These are phyloP conservation scores for Epizoanthus scotinus DNA, from an alignment of 92 coral and sea anemone species.

Conservation along the genomic window DNA sequence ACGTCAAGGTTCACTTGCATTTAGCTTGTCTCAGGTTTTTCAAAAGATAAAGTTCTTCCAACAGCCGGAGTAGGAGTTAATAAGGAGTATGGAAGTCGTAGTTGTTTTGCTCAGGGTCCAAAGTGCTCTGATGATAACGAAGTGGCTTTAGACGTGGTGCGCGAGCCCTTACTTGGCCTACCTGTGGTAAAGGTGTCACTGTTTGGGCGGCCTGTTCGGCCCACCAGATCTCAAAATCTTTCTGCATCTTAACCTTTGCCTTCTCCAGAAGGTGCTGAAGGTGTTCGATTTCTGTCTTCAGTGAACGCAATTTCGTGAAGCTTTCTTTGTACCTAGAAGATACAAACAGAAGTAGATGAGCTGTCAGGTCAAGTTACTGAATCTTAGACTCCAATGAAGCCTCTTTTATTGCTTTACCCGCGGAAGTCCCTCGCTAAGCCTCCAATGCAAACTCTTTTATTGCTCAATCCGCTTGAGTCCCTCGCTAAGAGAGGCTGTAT, in stretches of 20 bases:
- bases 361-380: neutral
- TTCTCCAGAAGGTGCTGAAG: slow-evolving; percentile 93
- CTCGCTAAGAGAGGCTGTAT: too few relatives aligned
- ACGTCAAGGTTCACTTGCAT: too few relatives aligned
- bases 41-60: too few relatives aligned
- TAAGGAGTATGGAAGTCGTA: neutral
- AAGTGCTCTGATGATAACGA: neutral
- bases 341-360: neutral
- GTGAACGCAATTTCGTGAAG: slow-evolving; percentile 88
- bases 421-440: too few relatives aligned
- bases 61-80: too few relatives aligned
- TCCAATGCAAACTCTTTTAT: too few relatives aligned
- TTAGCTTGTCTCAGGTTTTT: too few relatives aligned
- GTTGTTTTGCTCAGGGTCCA: neutral
- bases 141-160: neutral
- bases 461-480: too few relatives aligned
- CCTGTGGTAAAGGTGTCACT: slow-evolving; percentile 30
- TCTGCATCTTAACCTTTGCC: slow-evolving; percentile 96
- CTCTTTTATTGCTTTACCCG: too few relatives aligned
- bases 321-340: slow-evolving; percentile 77
- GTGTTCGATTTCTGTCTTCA: slow-evolving; percentile 97
- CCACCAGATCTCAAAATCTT: slow-evolving; percentile 99
- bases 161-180: slow-evolving; percentile 15
- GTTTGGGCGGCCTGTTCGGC: slow-evolving; percentile 84
- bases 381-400: too few relatives aligned